Evolutionary conservation across 2,113 vertebrate genomes (phyloP), one percentile per base, ranked within the genome.

Genomic region (Bombycilla garrulus): DNA sequence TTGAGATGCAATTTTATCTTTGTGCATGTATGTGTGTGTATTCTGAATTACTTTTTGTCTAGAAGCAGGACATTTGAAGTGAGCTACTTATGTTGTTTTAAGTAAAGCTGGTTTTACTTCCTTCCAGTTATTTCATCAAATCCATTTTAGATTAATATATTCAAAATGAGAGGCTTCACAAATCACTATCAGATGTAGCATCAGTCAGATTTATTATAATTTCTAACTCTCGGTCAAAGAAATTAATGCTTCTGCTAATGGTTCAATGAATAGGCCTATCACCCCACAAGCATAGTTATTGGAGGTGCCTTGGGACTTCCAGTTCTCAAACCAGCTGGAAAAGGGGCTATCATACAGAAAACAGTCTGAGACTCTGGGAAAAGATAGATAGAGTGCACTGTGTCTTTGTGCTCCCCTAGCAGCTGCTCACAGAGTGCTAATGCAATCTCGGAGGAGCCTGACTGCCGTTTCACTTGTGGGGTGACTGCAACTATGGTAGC

Each of bases 361-460:
- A 96, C 90, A 90, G 56, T 94, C 64, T 83, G 92, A 91, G 71
- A 84, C 86, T 94, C 54, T 85, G 96, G 92, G 90, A 95, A 81
- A 93, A 95, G 61, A 79, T 65, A 76, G 83, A 91, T 53, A 40
- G 54, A 91, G 86, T 89, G 73, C 47, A 40, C 29, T 65, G 83
- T 57, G 81, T 86, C 70, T 89, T 19, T 88, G 66, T 60, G 73
- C 22, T 95, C 81, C 93, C 92, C 58, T 29, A 87, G 86, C 93
- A 97, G 93, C 92, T 94, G 92, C 92, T 94, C 62, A 17, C 78
- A 67, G 90, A 93, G 77, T 33, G 21, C 85, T 76, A 64, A 91
- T 24, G 24, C 50, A 62, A 40, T 92, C 94, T 96, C 93, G 2
- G 54, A 93, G 94, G 93, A 90, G 28, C 38, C 42, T 77, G 74